These are phyloP conservation scores for Okamejei kenojei DNA, from an alignment of 2,797 vertebrate genomes.

Conservation along the genomic window DNA sequence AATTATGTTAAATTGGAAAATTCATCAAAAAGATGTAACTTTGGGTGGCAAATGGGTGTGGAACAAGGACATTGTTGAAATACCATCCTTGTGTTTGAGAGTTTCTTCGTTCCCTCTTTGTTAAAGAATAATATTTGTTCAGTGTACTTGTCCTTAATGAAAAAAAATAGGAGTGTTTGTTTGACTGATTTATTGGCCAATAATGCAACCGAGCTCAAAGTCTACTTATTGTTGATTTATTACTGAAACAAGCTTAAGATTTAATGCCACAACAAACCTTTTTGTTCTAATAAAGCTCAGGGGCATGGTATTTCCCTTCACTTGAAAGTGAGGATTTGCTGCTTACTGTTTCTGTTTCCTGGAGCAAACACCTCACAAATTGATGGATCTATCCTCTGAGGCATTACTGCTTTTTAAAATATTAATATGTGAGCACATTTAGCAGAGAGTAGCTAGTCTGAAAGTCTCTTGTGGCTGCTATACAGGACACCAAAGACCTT, in stretches of 20 bases:
- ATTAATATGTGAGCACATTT: conserved; percentile 99
- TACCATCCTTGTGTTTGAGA: not conserved
- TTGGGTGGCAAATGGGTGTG: conserved; percentile 15
- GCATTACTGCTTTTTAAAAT: conserved; percentile 99
- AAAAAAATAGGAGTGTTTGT: conserved; percentile 46
- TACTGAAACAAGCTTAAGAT: conserved; percentile 71
- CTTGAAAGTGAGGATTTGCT: conserved; percentile 81
- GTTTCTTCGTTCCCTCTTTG: conserved; percentile 18
- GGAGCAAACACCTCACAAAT: conserved; percentile 86
- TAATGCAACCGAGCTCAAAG: conserved; percentile 65
- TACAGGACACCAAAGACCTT: conserved; percentile 83
- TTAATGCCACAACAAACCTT: conserved; percentile 81
- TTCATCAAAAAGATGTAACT: not conserved
- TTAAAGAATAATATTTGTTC: conserved; percentile 36
- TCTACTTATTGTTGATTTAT: conserved; percentile 79
- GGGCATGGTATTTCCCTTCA: conserved; percentile 69
- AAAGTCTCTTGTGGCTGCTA: conserved; percentile 83
- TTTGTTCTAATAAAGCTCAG: conserved; percentile 79
- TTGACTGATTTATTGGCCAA: conserved; percentile 82
- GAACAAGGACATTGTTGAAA: not conserved
- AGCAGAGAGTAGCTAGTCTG: conserved; percentile 83
- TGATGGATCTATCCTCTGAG: conserved; percentile 90
- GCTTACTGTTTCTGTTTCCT: conserved; percentile 82
- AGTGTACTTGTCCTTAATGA: conserved; percentile 28
- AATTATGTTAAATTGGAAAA: not conserved